Evolutionary conservation across 2,113 vertebrate genomes (phyloP), one percentile per base, ranked within the genome.

Genomic region (Erythrocercus mccallii): DNA sequence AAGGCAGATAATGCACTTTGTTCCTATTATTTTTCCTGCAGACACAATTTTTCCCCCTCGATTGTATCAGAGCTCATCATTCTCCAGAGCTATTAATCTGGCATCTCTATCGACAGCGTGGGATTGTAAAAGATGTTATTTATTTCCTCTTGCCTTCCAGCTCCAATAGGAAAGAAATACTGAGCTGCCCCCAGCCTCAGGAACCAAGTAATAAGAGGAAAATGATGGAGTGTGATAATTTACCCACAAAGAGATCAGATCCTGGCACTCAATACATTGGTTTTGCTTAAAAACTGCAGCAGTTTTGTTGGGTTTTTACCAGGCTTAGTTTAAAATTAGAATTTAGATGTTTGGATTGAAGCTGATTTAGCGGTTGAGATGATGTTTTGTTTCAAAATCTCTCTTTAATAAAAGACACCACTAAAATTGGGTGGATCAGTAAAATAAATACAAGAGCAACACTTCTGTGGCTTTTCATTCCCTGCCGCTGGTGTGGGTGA

Each of bases 51-150:
- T 58, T n/a, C 73, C 70, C 74, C 53, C 66, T 44, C 33, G 58
- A 93, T 85, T 47, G 74, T 70, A 90, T 88, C 95, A 90, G 79
- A 86, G 71, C 78, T 83, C 85, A 88, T 93, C 71, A 33, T 70
- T 94, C 82, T 94, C 79, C 54, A 86, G 86, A 80, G 76, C 74
- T 79, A 72, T 91, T 95, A 90, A 94, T 95, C 92, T 94, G 90
- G 40, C 74, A 84, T 62, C 66, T 76, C 24, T 78, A 91, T 92
- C 90, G 90, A 91, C 87, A 92, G 21, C 1, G 8, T 58, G 51
- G 79, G 76, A 86, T 54, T 88, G 76, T 81, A 91, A 88, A 90
- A 86, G 68, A 78, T 74, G 73, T 35, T 86, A 69, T 95, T 93
- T 93, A 53, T 82, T 93, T 90, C 50, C 71, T 82, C 31, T 17